Evolutionary conservation across 2,113 vertebrate species (phyloP).

Genomic region (Erinaceus europaeus): DNA sequence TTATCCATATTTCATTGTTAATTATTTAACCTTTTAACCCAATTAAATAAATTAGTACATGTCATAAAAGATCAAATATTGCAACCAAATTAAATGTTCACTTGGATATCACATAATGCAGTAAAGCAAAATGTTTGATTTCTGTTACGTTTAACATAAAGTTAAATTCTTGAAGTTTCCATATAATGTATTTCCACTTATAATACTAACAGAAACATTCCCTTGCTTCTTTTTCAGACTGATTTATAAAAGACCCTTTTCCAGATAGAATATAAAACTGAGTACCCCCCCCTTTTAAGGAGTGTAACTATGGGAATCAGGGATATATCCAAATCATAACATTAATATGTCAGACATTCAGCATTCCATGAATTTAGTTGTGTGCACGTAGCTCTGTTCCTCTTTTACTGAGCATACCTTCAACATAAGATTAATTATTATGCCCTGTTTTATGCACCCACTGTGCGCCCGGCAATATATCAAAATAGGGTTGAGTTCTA

Average conservation of each 20-base stretch:
- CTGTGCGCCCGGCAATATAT: not conserved
- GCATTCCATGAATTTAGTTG: not conserved
- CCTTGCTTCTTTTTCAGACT: conserved; percentile 6
- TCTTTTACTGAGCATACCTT: conserved; percentile 21
- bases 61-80: not conserved
- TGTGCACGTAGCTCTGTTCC: not conserved
- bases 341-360: conserved; percentile 6
- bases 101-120: not conserved
- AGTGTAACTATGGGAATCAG: not conserved
- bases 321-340: conserved; percentile 31
- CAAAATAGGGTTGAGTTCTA: conserved; percentile 2
- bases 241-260: not conserved
- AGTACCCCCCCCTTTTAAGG: not conserved
- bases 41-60: not conserved
- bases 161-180: not conserved
- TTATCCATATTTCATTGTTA: not conserved
- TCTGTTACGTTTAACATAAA: conserved; percentile 17
- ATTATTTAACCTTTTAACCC: not conserved
- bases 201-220: not conserved
- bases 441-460: not conserved
- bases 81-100: not conserved
- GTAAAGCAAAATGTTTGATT: not conserved
- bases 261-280: not conserved
- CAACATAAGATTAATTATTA: not conserved
- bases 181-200: conserved; percentile 4